A percentile compares a stretch with the other conserved stretches of the same genome.
These are phyloP conservation scores for Sphaerodactylus townsendi DNA, from an alignment of 2,113 vertebrate genomes.

Conservation along the genomic window DNA sequence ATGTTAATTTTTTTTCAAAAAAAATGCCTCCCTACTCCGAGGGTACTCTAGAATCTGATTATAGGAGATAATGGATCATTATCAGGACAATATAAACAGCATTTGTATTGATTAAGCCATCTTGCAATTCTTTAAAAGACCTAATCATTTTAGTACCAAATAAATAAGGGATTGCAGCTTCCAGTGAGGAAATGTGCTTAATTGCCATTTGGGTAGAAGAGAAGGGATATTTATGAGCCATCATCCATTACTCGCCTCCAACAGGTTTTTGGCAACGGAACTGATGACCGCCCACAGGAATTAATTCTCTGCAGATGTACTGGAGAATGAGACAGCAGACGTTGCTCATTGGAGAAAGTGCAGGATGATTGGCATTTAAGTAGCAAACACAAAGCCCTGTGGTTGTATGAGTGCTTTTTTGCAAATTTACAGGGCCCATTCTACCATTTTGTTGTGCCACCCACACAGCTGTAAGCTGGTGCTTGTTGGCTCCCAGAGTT, in stretches of 20 bases:
- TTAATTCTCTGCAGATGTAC: conserved; percentile 10
- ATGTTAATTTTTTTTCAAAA: conserved; percentile 48
- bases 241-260: conserved; percentile 22
- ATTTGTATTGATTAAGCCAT: conserved; percentile 69
- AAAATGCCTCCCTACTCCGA: conserved; percentile 35
- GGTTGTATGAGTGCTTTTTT: background rate
- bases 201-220: conserved; percentile 34
- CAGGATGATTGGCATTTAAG: background rate
- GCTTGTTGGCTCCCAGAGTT: no score
- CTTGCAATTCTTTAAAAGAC: conserved; percentile 53
- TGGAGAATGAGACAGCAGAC: background rate
- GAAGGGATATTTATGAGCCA: conserved; percentile 26
- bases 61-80: conserved; percentile 65
- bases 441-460: no score
- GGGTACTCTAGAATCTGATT: conserved; percentile 61
- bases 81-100: conserved; percentile 61
- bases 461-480: no score
- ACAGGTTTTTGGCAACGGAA: conserved; percentile 10
- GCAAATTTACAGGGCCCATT: no score
- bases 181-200: conserved; percentile 61
- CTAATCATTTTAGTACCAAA: conserved; percentile 68
- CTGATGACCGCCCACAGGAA: conserved; percentile 17
- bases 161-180: conserved; percentile 57
- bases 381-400: background rate
- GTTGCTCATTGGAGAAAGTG: conserved; percentile 6